A percentile compares a stretch with the other conserved stretches of the same genome.
phyloP scores from a whole-genome alignment of 1,140 invertebrate species.

The Papilio polytes region DNA sequence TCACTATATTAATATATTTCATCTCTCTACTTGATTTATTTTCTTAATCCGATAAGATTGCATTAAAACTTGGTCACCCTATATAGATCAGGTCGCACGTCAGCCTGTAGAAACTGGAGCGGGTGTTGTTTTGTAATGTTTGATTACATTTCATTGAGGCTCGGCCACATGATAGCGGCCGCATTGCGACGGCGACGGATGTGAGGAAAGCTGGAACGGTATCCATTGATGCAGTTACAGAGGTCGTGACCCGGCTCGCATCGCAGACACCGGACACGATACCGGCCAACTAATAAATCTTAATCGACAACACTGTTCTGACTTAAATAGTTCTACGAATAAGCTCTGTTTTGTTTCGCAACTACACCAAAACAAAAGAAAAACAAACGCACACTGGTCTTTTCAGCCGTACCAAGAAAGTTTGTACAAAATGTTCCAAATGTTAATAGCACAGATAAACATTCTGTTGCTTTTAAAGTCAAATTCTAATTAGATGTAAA shows the following conservation, averaged over 20 bases:
- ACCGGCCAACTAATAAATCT: conserved; percentile 26
- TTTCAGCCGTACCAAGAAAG: not conserved
- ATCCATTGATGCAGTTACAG: conserved; percentile 31
- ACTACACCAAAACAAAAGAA: not conserved
- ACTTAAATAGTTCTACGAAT: conserved; percentile 1
- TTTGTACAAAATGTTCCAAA: not conserved
- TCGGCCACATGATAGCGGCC: conserved; percentile 46
- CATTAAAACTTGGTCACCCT: conserved; percentile 45
- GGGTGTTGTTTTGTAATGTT: conserved; percentile 62
- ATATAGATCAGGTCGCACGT: conserved; percentile 48
- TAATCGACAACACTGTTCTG: conserved; percentile 8
- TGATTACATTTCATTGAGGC: conserved; percentile 63
- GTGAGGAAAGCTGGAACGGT: conserved; percentile 38
- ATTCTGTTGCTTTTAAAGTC: not conserved
- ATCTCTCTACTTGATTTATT: not conserved
- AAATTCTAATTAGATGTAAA: no score
- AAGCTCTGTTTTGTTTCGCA: not conserved
- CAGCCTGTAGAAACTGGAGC: conserved; percentile 62
- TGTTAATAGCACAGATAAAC: not conserved
- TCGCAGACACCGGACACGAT: conserved; percentile 24
- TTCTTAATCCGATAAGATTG: not conserved
- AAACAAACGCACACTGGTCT: not conserved
- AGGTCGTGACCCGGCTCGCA: conserved; percentile 31
- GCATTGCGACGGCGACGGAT: conserved; percentile 41
- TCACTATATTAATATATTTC: not conserved